Evolutionary conservation across 2,888 invertebrate genomes (phyloP).

Genomic region (Dromius quadrimaculatus): DNA sequence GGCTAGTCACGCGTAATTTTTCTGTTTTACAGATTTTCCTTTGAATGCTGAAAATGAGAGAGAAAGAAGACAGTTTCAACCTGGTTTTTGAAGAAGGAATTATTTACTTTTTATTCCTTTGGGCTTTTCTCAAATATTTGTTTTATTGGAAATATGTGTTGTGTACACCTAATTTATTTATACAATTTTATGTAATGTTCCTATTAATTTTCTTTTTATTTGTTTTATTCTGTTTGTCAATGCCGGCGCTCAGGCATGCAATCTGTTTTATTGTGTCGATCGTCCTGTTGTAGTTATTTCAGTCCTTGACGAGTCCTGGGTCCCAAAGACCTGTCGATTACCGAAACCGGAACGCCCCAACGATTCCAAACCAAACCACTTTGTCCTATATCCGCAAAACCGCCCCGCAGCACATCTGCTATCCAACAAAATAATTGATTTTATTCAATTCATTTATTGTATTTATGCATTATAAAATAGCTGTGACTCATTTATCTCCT

Average conservation of each 20-base stretch:
- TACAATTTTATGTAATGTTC: slow-evolving; percentile 50
- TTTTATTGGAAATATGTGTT: slow-evolving; percentile 50
- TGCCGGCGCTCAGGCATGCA: slow-evolving; percentile 51
- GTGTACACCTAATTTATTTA: slow-evolving; percentile 51
- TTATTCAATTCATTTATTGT: slow-evolving; percentile 2
- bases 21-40: slow-evolving; percentile 68
- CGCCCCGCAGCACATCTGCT: neutral
- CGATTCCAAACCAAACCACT: slow-evolving; percentile 1
- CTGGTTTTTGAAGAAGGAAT: slow-evolving; percentile 52
- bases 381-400: slow-evolving; percentile 9
- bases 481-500: slow-evolving; percentile 20
- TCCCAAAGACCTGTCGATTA: slow-evolving; percentile 9
- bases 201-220: slow-evolving; percentile 44
- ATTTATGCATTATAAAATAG: slow-evolving; percentile 14
- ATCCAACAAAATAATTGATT: slow-evolving; percentile 24
- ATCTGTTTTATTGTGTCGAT: slow-evolving; percentile 52
- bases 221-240: slow-evolving; percentile 27
- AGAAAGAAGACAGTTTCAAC: slow-evolving; percentile 52
- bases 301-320: slow-evolving; percentile 13
- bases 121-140: slow-evolving; percentile 50
- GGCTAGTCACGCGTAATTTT: slow-evolving; percentile 66
- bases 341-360: slow-evolving; percentile 3
- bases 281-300: slow-evolving; percentile 34
- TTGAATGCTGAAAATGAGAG: slow-evolving; percentile 63
- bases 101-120: slow-evolving; percentile 51